Base-by-base conservation (phyloP, 2,888 invertebrate species). In the Eupelmus urozonus region DNA sequence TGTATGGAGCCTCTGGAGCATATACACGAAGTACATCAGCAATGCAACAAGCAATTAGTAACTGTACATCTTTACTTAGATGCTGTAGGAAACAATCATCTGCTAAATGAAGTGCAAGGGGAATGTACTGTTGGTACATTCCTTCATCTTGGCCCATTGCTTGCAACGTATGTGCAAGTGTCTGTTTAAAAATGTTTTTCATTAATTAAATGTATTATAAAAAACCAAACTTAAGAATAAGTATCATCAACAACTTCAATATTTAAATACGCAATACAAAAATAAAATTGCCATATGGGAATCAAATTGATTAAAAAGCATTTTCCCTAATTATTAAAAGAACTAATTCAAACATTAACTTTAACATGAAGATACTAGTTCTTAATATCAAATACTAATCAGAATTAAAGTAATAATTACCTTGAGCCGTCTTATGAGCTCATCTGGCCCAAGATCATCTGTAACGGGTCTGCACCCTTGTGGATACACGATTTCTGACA, bases 61-160 rank as follows among this genome's bases (percentile, higher is more conserved):
- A 91, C 88, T 98, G 96, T 0, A 99, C 98, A 90, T 99, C 98
- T 83, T 96, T 93, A 78, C 96, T 97, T 59, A 93, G 92, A 90
- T 99, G 97, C 81, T 95, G 94, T 82, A 98, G 92, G 90, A 98
- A 98, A 89, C 95, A 95, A 84, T 98, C 98, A 85, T 98, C 96
- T 0, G 97, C 97, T 83, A 98, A 91, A 90, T 98, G 97, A 71
- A 98, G 90, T 4, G 98, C 97, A 84, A 99, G 91, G 0, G 97
- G 97, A 82, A 97, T 96, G 90, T 95, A 97, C 89, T 96, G 96
- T 89, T 96, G 96, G 90, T 96, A 96, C 90, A 96, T 95, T 85
- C 97, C 97, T 89, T 98, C 97, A 91, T 98, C 98, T 91, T 98
- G 97, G 40, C 96, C 97, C 94, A 98, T 96, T 81, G 97, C 97